Base-by-base conservation (phyloP, 1,140 invertebrate species). In the Orius insidiosus region DNA sequence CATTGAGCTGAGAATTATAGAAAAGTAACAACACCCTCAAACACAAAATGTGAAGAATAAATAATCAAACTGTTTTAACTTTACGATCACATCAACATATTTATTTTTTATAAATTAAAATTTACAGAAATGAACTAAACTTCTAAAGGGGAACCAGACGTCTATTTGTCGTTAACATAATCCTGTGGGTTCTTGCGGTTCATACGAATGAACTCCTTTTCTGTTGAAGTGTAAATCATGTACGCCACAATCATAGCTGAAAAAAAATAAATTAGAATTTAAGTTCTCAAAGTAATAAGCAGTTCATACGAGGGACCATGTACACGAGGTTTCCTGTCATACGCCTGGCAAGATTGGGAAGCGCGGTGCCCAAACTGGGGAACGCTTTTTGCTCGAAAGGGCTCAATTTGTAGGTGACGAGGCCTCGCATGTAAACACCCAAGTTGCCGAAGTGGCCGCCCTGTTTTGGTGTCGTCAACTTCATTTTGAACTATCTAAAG, bases 371-470 rank as follows among this genome's bases (percentile, higher is more conserved):
- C 1, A 72, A 62, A 49, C 85, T 85, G 50, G 75, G 77, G 59
- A 86, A 88, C 1, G 86, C 77, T 57, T 74, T 79, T 58, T 87
- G 83, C 63, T 94, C 87, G 62, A 83, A 81, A 3, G 84, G 86
- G 19, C 87, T 93, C 10, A 94, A 56, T 55, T 76, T 78, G 62
- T 84, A 92, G 16, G 69, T 76, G 47, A 93, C 74, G 41, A 94
- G 70, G 6, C 87, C 41, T n/a, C 41, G 9, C 2, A 43, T 43
- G 41, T 43, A 43, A n/a, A 43, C 41, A 24, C 41, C 41, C 19
- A 43, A 30, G 18, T 43, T 31, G 2, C 41, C 41, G 14, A 43
- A 43, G n/a, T 30, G 18, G 31, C 31, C 18, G 24, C 19, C 41
- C 10, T 43, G 41, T n/a, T 43, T 43, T 3, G 31, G 18, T 14